phyloP scores from a whole-genome alignment of 2,888 invertebrate genomes.

The Pachydiplax longipennis region DNA sequence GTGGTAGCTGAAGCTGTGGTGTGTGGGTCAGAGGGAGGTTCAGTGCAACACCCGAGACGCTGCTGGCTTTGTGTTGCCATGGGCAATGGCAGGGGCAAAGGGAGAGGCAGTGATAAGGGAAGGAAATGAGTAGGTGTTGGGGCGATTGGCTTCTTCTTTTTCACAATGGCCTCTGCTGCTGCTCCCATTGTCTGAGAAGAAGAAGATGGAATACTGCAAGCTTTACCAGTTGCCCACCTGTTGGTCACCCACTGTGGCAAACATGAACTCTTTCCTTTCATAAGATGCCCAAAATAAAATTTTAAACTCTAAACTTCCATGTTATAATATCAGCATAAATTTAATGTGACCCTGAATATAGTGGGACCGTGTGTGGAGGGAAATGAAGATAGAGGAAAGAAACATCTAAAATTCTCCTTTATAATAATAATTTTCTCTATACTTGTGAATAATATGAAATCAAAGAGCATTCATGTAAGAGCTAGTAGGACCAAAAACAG shows the following conservation, averaged over 20 bases:
- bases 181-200: slow-evolving; percentile 22
- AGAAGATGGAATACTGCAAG: slow-evolving; percentile 18
- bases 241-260: not conserved
- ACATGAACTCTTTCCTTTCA: not conserved
- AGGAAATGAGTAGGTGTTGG: slow-evolving; percentile 25
- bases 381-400: too few species aligned
- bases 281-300: too few species aligned
- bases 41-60: not conserved
- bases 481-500: too few species aligned
- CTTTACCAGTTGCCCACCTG: not conserved
- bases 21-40: slow-evolving; percentile 3
- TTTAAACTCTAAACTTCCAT: too few species aligned
- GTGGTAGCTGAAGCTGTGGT: slow-evolving; percentile 27
- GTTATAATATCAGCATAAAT: too few species aligned
- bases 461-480: too few species aligned
- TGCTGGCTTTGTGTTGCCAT: slow-evolving; percentile 5
- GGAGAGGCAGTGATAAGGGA: slow-evolving; percentile 19
- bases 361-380: too few species aligned
- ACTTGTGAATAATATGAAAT: too few species aligned
- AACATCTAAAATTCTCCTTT: too few species aligned
- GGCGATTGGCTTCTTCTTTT: slow-evolving; percentile 40
- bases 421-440: too few species aligned
- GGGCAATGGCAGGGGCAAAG: slow-evolving; percentile 1
- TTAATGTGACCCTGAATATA: too few species aligned
- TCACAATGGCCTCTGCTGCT: slow-evolving; percentile 19